Base-by-base conservation (phyloP, 2,797 vertebrate species). In the Luscinia luscinia region DNA sequence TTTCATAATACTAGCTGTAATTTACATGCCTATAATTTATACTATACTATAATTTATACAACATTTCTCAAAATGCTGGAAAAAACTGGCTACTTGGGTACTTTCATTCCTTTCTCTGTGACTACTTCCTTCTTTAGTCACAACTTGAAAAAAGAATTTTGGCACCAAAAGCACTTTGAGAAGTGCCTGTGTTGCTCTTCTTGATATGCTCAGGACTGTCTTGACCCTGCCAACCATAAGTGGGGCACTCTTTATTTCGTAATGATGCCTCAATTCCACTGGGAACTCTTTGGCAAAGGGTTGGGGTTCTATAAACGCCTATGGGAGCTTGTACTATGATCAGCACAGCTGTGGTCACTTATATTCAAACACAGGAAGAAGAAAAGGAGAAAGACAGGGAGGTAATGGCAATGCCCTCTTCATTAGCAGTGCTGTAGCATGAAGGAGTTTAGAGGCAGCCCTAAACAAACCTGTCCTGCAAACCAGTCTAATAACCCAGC, bases 1-100 rank as follows among this genome's bases (percentile, higher is more conserved):
- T 87, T 62, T 77, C 61, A 74, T 63, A 38, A 57, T 93, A 72
- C 46, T 82, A 54, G 51, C 24, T 70, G 58, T 61, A 91, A 95
- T 93, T 95, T 80, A 77, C 77, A 80, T 57, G 73, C 43, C 70
- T 91, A n/a, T 88, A 91, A 89, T 90, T 92, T 92, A 78, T 76
- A 38, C 21, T 41, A 8, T 70, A 38, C 57, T 64, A 19, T 73
- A 92, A 83, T 84, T 86, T 93, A 74, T 79, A 68, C 6, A 86
- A 46, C 41, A 62, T 67, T 83, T 79, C 46, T 79, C 49, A 90
- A 88, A 80, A 91, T 36, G 20, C 36, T 14, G 1, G 2, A 77
- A 87, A 85, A 96, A 68, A 21, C 38, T 46, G 62, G 62, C 40
- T 89, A 28, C 72, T 55, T 6, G 32, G 19, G 9, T 43, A 21